A percentile compares a stretch with the other conserved stretches of the same genome.
phyloP scores from a whole-genome alignment of 2,113 vertebrate genomes.

The Zapus hudsonius region DNA sequence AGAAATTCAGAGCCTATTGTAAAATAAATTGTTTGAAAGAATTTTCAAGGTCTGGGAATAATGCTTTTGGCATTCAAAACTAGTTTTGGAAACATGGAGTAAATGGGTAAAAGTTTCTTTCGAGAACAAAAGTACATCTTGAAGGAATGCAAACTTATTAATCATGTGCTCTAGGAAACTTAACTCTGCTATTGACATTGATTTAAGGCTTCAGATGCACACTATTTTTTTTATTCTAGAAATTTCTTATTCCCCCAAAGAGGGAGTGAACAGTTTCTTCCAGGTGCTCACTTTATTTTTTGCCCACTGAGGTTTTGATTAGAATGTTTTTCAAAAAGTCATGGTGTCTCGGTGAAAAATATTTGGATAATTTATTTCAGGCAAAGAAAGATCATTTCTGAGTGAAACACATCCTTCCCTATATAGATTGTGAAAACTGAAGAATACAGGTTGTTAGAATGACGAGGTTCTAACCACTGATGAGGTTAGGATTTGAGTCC shows the following conservation, averaged over 20 bases:
- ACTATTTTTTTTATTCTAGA: background rate
- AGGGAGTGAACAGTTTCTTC: background rate
- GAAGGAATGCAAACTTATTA: background rate
- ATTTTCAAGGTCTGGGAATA: slow-evolving; percentile 1
- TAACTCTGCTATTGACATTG: background rate
- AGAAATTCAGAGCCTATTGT: background rate
- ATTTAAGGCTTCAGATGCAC: background rate
- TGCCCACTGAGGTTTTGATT: background rate
- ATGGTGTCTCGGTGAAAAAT: background rate
- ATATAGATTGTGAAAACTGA: background rate
- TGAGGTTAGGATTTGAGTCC: rapidly evolving
- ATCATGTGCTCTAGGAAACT: background rate
- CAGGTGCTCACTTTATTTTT: background rate
- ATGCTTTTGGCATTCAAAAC: slow-evolving; percentile 45
- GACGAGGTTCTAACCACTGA: rapidly evolving
- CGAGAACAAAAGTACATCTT: background rate
- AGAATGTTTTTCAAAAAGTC: background rate
- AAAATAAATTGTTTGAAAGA: slow-evolving; percentile 59
- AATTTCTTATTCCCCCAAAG: background rate
- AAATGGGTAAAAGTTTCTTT: slow-evolving; percentile 3
- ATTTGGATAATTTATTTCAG: background rate
- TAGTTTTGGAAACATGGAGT: slow-evolving; percentile 8
- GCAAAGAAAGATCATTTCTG: background rate
- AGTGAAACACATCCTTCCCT: background rate
- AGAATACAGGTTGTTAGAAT: rapidly evolving